These are phyloP conservation scores for Lordiphosa stackelbergi DNA, from an alignment of 1,140 invertebrate species.

Conservation along the genomic window DNA sequence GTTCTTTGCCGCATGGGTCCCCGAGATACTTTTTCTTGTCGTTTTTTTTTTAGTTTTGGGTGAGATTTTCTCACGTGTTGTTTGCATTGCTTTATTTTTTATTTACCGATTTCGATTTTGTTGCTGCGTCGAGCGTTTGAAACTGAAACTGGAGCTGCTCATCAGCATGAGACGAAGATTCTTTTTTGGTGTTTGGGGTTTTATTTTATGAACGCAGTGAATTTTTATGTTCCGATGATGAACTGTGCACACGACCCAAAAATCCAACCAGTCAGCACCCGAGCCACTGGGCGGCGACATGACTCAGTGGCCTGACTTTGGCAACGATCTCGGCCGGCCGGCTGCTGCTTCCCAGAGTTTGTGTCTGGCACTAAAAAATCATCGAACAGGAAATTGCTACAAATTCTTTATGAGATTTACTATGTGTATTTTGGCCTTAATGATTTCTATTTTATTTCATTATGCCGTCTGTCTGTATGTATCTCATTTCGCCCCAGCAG, in stretches of 20 bases:
- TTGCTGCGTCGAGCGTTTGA: constrained; percentile 46
- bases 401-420: constrained; percentile 73
- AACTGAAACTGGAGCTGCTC: constrained; percentile 61
- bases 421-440: constrained; percentile 63
- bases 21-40: constrained; percentile 26
- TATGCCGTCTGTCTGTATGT: constrained; percentile 25
- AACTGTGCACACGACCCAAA: constrained; percentile 68
- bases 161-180: constrained; percentile 74
- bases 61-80: constrained; percentile 75
- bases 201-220: constrained; percentile 66
- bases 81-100: constrained; percentile 71
- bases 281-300: constrained; percentile 61
- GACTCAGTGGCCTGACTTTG: constrained; percentile 51
- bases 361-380: constrained; percentile 43
- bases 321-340: constrained; percentile 29
- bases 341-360: constrained; percentile 46
- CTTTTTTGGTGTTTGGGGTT: constrained; percentile 15
- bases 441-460: constrained; percentile 72
- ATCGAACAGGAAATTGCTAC: constrained; percentile 72
- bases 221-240: constrained; percentile 74
- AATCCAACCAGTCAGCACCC: constrained; percentile 17
- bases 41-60: constrained; percentile 43
- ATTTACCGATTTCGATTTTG: constrained; percentile 54
- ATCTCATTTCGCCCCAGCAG: constrained; percentile 36
- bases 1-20: constrained; percentile 50